Percentiles rank a stretch among this genome's conserved stretches.
These are phyloP conservation scores for Camelus dromedarius DNA, from an alignment of 2,113 vertebrate species.

Conservation along the genomic window DNA sequence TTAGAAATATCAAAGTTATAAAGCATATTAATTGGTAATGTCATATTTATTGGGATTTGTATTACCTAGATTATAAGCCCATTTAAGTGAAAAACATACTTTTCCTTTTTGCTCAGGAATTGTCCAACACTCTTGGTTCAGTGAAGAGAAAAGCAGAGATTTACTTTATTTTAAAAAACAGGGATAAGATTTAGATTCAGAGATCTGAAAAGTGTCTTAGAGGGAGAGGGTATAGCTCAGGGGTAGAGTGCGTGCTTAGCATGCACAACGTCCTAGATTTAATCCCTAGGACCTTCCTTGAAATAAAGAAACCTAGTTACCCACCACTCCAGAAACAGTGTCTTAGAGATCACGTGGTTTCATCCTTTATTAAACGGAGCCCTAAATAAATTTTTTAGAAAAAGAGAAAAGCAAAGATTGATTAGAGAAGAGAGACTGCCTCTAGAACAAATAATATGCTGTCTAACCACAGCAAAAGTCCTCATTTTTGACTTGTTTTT, in stretches of 20 bases:
- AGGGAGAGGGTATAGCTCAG: too few relatives aligned
- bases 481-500: not conserved
- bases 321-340: too few relatives aligned
- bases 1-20: not conserved
- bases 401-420: slow-evolving; percentile 16
- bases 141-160: not conserved
- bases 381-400: not conserved
- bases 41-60: not conserved
- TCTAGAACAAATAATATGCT: not conserved
- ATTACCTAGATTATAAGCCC: not conserved
- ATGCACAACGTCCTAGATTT: too few relatives aligned
- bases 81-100: not conserved
- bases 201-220: not conserved
- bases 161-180: not conserved
- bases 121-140: not conserved
- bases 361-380: not conserved
- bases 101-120: slow-evolving; percentile 28
- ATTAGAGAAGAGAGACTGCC: not conserved
- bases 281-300: too few relatives aligned
- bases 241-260: too few relatives aligned
- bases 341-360: not conserved
- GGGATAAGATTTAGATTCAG: not conserved
- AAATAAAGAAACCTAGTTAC: too few relatives aligned
- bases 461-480: not conserved
- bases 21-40: not conserved